These are phyloP conservation scores for Melanotaenia maccullochi DNA, from an alignment of 2,797 vertebrate species.

Conservation along the genomic window DNA sequence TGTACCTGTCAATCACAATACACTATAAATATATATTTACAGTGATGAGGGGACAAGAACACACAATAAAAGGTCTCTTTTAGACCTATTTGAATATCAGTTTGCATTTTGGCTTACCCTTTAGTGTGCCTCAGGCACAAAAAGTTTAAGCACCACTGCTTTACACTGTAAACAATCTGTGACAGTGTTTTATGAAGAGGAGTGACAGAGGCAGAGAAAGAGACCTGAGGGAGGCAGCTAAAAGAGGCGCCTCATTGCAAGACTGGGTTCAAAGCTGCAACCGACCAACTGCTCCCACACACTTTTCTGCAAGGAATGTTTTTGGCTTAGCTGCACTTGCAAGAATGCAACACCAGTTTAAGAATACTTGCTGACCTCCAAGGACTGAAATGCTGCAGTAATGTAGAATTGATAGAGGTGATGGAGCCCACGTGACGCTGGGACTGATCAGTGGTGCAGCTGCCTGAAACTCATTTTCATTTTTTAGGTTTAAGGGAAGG, in stretches of 20 bases:
- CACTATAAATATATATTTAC: too few species aligned
- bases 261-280: slow-evolving; percentile 37
- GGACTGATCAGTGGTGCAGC: slow-evolving; percentile 5
- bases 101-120: not conserved
- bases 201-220: slow-evolving; percentile 12
- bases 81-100: too few species aligned
- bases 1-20: too few species aligned
- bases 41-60: too few species aligned
- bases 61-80: not conserved
- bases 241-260: slow-evolving; percentile 34
- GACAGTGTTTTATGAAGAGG: slow-evolving; percentile 17
- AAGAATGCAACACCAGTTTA: slow-evolving; percentile 29
- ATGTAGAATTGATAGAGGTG: slow-evolving; percentile 5
- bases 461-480: slow-evolving; percentile 13
- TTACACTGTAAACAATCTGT: slow-evolving; percentile 30
- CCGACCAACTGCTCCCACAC: slow-evolving; percentile 45
- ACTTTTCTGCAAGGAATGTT: slow-evolving; percentile 21
- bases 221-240: slow-evolving; percentile 45
- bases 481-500: slow-evolving; percentile 11
- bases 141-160: not conserved
- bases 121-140: not conserved
- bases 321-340: slow-evolving; percentile 22
- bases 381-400: slow-evolving; percentile 9
- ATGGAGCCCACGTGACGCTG: not conserved
- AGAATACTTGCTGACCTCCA: slow-evolving; percentile 27